These are phyloP conservation scores for Phaetusa simplex DNA, from an alignment of 2,113 vertebrate genomes.

Conservation along the genomic window DNA sequence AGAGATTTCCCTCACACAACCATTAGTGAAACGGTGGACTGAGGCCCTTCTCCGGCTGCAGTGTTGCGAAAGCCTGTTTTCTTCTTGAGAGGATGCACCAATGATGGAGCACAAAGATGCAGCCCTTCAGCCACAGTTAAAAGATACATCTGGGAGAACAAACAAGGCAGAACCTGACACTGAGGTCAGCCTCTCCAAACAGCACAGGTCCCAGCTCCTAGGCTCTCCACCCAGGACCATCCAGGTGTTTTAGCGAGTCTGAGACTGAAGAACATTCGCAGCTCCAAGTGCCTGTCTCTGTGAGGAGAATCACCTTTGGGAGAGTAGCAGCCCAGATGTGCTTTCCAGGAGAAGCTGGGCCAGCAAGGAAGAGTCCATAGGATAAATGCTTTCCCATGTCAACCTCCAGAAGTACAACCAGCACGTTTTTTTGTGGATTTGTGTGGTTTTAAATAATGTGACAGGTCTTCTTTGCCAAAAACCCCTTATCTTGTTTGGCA, in stretches of 20 bases:
- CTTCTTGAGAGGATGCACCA: background rate
- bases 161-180: background rate
- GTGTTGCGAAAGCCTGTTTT: background rate
- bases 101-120: accelerated
- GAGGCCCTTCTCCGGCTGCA: background rate
- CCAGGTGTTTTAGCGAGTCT: background rate
- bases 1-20: background rate
- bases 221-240: background rate
- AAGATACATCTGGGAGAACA: background rate
- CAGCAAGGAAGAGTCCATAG: background rate
- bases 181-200: background rate
- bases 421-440: background rate
- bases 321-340: background rate
- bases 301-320: background rate
- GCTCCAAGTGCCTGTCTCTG: no score
- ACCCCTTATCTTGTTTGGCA: background rate
- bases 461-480: background rate
- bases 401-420: background rate
- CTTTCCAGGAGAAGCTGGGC: background rate
- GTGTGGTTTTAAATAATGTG: background rate
- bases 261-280: background rate
- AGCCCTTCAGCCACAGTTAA: background rate
- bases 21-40: background rate
- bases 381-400: background rate
- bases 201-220: background rate